Conservation (phyloP, 1,140 invertebrate genomes). For the Aphidius ervi region DNA sequence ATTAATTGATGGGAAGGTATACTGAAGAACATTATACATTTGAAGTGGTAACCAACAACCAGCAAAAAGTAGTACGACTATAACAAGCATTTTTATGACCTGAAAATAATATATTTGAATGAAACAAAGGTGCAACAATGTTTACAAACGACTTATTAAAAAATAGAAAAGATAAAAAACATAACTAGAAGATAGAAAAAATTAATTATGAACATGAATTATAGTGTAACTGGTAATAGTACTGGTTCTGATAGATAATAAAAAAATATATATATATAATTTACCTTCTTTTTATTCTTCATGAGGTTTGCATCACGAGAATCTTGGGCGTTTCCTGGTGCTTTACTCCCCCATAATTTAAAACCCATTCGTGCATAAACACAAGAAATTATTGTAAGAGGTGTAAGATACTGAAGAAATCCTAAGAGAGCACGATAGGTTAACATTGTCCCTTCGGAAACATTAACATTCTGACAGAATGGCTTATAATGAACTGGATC, state of each 20-base stretch:
- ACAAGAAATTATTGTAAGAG: slow-evolving; percentile 71
- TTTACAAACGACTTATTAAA: neutral
- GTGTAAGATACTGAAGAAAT: slow-evolving; percentile 69
- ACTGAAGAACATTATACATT: slow-evolving; percentile 68
- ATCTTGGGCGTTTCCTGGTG: slow-evolving; percentile 73
- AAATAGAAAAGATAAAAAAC: neutral
- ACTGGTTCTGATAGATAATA: neutral
- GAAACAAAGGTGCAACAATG: neutral
- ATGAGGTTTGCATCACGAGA: slow-evolving; percentile 69
- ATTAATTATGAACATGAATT: too few relatives aligned
- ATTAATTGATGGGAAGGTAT: slow-evolving; percentile 67
- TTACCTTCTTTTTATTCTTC: slow-evolving; percentile 78
- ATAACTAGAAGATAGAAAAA: too few relatives aligned
- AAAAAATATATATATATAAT: neutral
- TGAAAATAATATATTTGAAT: slow-evolving; percentile 45
- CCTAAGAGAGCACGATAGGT: slow-evolving; percentile 58
- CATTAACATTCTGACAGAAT: slow-evolving; percentile 58
- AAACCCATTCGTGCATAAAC: slow-evolving; percentile 76
- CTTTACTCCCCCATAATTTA: slow-evolving; percentile 68
- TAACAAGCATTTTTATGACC: slow-evolving; percentile 83
- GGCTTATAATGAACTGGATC: slow-evolving; percentile 42
- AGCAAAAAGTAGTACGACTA: slow-evolving; percentile 75
- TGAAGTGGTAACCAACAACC: slow-evolving; percentile 80
- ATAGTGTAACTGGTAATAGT: too few relatives aligned
- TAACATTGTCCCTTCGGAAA: slow-evolving; percentile 56